A percentile compares a stretch with the other conserved stretches of the same genome.
phyloP scores from a whole-genome alignment of 2,797 vertebrate genomes.

The Mormyrus hasselquistii region DNA sequence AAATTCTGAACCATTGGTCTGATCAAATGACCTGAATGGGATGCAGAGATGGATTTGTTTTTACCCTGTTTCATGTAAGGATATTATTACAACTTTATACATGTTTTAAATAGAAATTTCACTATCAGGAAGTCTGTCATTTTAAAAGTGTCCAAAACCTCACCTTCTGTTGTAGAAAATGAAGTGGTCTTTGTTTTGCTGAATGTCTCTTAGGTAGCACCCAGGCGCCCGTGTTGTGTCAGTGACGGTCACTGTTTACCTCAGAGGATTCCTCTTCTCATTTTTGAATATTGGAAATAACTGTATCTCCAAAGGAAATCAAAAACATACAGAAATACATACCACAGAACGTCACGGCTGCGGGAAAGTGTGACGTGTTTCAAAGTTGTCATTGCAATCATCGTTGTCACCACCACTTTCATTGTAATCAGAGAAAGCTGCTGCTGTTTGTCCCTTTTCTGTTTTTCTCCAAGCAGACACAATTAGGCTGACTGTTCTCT shows the following conservation, averaged over 20 bases:
- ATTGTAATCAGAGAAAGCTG: slow-evolving; percentile 40
- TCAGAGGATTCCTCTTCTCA: neutral
- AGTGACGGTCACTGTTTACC: neutral
- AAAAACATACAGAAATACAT: slow-evolving; percentile 17
- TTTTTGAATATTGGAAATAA: slow-evolving; percentile 4
- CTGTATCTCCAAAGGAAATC: slow-evolving; percentile 9
- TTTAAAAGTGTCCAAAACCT: slow-evolving; percentile 8
- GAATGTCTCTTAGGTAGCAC: slow-evolving; percentile 10
- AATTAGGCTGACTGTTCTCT: slow-evolving; percentile 47
- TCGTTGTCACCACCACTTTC: neutral
- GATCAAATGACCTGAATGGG: neutral
- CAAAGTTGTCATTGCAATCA: neutral
- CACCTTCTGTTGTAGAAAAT: slow-evolving; percentile 10
- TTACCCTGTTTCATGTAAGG: slow-evolving; percentile 6
- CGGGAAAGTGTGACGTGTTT: neutral
- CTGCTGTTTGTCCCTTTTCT: slow-evolving; percentile 40
- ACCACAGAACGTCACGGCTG: slow-evolving; percentile 6
- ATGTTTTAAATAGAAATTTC: neutral
- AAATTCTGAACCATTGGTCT: neutral
- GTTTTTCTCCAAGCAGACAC: slow-evolving; percentile 42
- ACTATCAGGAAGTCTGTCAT: neutral
- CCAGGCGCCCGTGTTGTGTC: neutral
- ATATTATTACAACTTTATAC: slow-evolving; percentile 5
- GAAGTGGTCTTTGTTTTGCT: neutral
- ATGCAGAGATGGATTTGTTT: neutral